A percentile compares a stretch with the other conserved stretches of the same genome.
phyloP scores from a whole-genome alignment of 2,888 invertebrate genomes.

The Oeneis ivallda region DNA sequence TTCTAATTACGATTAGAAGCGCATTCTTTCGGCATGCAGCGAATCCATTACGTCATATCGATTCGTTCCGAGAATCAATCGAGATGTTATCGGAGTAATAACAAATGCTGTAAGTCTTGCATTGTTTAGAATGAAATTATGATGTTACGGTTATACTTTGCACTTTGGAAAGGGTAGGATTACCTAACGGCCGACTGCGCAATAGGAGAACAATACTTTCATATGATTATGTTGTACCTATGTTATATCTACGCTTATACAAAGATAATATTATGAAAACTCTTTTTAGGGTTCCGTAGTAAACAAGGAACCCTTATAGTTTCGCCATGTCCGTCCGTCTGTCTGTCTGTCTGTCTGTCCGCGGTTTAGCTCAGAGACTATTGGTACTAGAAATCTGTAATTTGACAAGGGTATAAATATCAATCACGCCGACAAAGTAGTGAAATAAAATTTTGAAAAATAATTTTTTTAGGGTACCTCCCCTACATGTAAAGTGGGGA shows the following conservation, averaged over 20 bases:
- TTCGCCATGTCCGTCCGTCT: too few species aligned
- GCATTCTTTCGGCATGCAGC: slow-evolving; percentile 30
- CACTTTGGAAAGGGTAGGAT: slow-evolving; percentile 20
- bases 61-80: slow-evolving; percentile 46
- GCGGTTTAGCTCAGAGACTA: too few species aligned
- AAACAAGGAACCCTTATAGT: too few species aligned
- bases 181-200: slow-evolving; percentile 13
- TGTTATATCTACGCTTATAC: neutral
- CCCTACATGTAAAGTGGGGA: too few species aligned
- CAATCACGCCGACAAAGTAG: too few species aligned
- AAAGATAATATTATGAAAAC: neutral
- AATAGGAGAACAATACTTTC: neutral
- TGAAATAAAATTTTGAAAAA: too few species aligned
- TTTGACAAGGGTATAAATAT: too few species aligned
- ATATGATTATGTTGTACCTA: neutral
- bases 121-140: slow-evolving; percentile 26
- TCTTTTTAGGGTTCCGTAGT: too few species aligned
- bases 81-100: slow-evolving; percentile 46
- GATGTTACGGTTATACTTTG: slow-evolving; percentile 29
- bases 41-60: slow-evolving; percentile 32
- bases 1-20: slow-evolving; percentile 24
- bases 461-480: too few species aligned
- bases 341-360: too few species aligned
- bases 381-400: too few species aligned
- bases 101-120: slow-evolving; percentile 31